Percentiles rank a stretch among this genome's conserved stretches.
phyloP scores from a whole-genome alignment of 2,888 invertebrate genomes.

The Antheraea assamensis region DNA sequence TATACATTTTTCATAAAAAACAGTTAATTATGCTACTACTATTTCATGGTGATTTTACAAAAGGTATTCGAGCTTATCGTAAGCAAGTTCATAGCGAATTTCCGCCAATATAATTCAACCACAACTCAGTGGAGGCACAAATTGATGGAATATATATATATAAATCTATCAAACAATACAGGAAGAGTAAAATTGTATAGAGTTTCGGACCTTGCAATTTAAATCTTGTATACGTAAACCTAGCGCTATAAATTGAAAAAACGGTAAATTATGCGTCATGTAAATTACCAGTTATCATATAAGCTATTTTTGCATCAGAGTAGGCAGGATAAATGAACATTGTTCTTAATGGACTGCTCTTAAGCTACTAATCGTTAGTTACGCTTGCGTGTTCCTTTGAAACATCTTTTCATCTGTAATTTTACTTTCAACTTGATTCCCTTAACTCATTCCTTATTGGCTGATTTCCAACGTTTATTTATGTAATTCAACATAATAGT shows the following conservation, averaged over 20 bases:
- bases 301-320: not conserved
- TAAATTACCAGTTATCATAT: not conserved
- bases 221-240: not conserved
- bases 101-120: not conserved
- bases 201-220: not conserved
- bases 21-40: too few species aligned
- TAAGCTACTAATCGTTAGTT: not conserved
- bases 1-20: too few species aligned
- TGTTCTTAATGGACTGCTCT: conserved; percentile 6
- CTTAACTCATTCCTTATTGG: not conserved
- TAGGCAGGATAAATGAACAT: not conserved
- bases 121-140: not conserved
- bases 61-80: too few species aligned
- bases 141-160: not conserved
- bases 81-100: not conserved
- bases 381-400: not conserved
- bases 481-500: not conserved
- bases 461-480: not conserved
- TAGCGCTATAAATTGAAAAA: conserved; percentile 1
- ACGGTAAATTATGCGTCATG: not conserved
- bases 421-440: not conserved
- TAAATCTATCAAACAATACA: not conserved
- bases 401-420: not conserved
- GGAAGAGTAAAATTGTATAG: not conserved
- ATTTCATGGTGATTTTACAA: too few species aligned